Percentiles rank a stretch among this genome's conserved stretches.
These are phyloP conservation scores for Andrena chrysosceles DNA, from an alignment of 2,888 invertebrate species.

Conservation along the genomic window DNA sequence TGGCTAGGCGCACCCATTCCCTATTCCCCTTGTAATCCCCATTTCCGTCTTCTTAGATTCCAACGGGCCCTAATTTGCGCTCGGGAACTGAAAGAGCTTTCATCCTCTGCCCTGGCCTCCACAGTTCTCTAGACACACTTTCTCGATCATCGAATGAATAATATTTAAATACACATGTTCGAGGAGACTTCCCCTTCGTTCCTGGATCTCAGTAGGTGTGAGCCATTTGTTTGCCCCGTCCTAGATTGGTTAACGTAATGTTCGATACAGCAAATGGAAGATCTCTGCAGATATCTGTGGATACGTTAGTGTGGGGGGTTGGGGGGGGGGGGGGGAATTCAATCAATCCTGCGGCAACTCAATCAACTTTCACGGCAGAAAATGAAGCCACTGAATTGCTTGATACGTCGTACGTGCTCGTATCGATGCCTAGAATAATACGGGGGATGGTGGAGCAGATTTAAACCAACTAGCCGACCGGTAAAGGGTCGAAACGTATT, in stretches of 20 bases:
- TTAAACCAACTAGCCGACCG: conserved; percentile 42
- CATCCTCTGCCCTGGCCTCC: too few species aligned
- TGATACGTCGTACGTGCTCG: conserved; percentile 41
- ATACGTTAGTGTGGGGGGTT: conserved; percentile 40
- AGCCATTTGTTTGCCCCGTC: neutral
- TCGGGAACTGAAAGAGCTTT: neutral
- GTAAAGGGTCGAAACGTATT: conserved; percentile 56
- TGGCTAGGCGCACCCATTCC: neutral
- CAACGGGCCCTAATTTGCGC: neutral
- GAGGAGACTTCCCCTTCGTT: too few species aligned
- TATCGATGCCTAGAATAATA: conserved; percentile 49
- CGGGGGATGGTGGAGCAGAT: conserved; percentile 33
- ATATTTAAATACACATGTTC: too few species aligned
- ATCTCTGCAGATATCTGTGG: conserved; percentile 53
- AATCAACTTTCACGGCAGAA: conserved; percentile 65
- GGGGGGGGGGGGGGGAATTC: conserved; percentile 63
- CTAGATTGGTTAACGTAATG: conserved; percentile 5
- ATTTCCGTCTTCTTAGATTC: neutral
- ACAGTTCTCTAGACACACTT: too few species aligned
- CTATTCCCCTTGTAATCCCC: conserved; percentile 8
- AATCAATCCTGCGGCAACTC: conserved; percentile 65
- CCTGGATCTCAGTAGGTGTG: neutral
- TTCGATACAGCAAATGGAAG: conserved; percentile 40
- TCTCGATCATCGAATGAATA: too few species aligned
- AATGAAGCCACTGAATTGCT: conserved; percentile 63